Percentiles rank a stretch among this genome's conserved stretches.
These are phyloP conservation scores for Thinocorus orbignyianus DNA, from an alignment of 2,113 vertebrate species.

Conservation along the genomic window DNA sequence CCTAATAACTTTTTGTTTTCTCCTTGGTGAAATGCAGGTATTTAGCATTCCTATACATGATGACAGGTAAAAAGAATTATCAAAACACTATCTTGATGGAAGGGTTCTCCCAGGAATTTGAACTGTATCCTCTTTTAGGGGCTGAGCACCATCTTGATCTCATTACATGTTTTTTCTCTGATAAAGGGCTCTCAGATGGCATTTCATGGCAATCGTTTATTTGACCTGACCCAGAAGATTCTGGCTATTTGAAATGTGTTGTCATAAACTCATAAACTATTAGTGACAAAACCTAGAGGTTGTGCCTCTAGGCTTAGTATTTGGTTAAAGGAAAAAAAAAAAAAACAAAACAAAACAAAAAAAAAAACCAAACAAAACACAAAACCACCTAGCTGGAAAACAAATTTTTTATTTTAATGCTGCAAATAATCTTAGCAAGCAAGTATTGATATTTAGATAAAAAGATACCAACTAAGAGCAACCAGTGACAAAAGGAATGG, in stretches of 20 bases:
- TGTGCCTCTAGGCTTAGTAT: neutral
- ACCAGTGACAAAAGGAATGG: neutral
- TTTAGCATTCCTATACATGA: neutral
- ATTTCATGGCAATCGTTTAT: constrained; percentile 50
- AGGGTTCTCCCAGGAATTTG: neutral
- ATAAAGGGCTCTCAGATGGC: constrained; percentile 4
- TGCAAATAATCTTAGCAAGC: neutral
- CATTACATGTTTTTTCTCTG: neutral
- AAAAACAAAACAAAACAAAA: too few relatives aligned
- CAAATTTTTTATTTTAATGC: neutral
- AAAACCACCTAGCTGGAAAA: neutral
- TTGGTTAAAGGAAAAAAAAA: neutral
- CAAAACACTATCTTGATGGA: neutral
- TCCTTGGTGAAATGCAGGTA: neutral
- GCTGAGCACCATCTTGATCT: constrained; percentile 41
- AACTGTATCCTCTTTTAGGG: neutral
- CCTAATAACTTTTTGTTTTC: neutral
- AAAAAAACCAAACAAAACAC: neutral
- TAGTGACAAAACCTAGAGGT: too few relatives aligned
- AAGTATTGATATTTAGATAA: neutral
- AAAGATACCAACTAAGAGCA: neutral
- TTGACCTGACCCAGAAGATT: constrained; percentile 55
- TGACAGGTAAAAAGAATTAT: neutral
- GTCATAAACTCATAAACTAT: constrained; percentile 46
- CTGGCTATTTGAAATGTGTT: constrained; percentile 29